Evolutionary conservation across 1,140 invertebrate species (phyloP).

Genomic region (Drosophila bifasciata): DNA sequence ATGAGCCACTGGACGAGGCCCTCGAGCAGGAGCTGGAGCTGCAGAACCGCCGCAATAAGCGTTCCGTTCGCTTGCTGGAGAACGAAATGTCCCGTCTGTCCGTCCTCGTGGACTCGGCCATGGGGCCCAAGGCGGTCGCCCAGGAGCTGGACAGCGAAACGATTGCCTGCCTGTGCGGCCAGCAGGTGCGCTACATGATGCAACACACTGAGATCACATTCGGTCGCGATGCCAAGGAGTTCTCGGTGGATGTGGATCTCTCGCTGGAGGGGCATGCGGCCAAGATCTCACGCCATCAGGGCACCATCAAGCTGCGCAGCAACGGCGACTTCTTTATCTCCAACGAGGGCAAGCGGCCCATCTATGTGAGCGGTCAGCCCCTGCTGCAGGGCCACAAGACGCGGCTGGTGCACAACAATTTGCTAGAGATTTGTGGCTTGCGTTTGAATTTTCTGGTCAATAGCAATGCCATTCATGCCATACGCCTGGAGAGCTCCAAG

Average conservation of each 20-base stretch:
- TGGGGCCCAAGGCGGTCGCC: slow-evolving; percentile 89
- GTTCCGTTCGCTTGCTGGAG: slow-evolving; percentile 94
- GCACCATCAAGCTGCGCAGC: slow-evolving; percentile 94
- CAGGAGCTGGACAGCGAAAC: slow-evolving; percentile 96
- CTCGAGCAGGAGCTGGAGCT: slow-evolving; percentile 86
- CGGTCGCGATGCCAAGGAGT: slow-evolving; percentile 94
- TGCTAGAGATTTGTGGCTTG: slow-evolving; percentile 96
- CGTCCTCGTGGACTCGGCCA: slow-evolving; percentile 95
- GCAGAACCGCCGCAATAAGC: slow-evolving; percentile 88
- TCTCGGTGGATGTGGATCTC: slow-evolving; percentile 96
- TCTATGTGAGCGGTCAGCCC: slow-evolving; percentile 96
- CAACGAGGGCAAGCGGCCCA: slow-evolving; percentile 97
- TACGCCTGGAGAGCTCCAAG: slow-evolving; percentile 92
- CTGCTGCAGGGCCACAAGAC: slow-evolving; percentile 94
- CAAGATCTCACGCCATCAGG: slow-evolving; percentile 94
- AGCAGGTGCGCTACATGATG: slow-evolving; percentile 97
- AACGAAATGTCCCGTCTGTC: slow-evolving; percentile 96
- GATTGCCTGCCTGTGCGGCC: slow-evolving; percentile 95
- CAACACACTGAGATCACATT: slow-evolving; percentile 97
- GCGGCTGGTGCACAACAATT: slow-evolving; percentile 95
- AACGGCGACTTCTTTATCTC: slow-evolving; percentile 97
- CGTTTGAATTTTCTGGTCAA: slow-evolving; percentile 97
- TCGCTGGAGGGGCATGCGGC: slow-evolving; percentile 94
- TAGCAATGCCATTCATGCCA: slow-evolving; percentile 94
- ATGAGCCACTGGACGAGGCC: slow-evolving; percentile 89